Conservation (phyloP, 2,113 vertebrate genomes). For the Burhinus oedicnemus region DNA sequence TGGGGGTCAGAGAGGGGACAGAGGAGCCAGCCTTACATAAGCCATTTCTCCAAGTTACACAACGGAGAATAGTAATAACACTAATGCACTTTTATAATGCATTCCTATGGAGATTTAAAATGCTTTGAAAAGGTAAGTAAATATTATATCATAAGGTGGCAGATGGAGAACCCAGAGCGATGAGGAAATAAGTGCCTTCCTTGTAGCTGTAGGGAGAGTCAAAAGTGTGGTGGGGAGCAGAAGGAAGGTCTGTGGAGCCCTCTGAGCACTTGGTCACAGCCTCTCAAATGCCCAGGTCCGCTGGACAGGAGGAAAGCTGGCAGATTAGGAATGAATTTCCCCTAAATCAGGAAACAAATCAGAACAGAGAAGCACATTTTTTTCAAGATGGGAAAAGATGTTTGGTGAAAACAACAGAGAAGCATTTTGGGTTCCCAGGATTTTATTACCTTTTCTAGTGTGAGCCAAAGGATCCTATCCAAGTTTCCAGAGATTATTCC, state of each 20-base stretch:
- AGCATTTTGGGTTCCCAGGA: slow-evolving; percentile 30
- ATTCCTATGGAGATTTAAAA: slow-evolving; percentile 38
- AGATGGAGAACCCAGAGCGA: background rate
- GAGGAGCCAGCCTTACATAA: background rate
- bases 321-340: background rate
- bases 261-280: background rate
- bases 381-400: slow-evolving; percentile 53
- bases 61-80: slow-evolving; percentile 22
- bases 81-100: slow-evolving; percentile 34
- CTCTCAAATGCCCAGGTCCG: background rate
- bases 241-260: background rate
- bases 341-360: background rate
- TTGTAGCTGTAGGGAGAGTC: background rate
- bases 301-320: background rate
- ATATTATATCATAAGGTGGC: slow-evolving; percentile 19
- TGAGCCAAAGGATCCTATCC: slow-evolving; percentile 43
- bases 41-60: slow-evolving; percentile 31
- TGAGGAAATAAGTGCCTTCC: slow-evolving; percentile 5
- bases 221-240: background rate
- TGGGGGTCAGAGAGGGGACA: slow-evolving; percentile 7
- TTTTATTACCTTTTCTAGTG: slow-evolving; percentile 67
- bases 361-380: slow-evolving; percentile 24
- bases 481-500: slow-evolving; percentile 59
- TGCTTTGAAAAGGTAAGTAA: slow-evolving; percentile 40
- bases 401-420: slow-evolving; percentile 46